Evolutionary conservation across 2,113 vertebrate species (phyloP).

Genomic region (Gallinago jamesoni): DNA sequence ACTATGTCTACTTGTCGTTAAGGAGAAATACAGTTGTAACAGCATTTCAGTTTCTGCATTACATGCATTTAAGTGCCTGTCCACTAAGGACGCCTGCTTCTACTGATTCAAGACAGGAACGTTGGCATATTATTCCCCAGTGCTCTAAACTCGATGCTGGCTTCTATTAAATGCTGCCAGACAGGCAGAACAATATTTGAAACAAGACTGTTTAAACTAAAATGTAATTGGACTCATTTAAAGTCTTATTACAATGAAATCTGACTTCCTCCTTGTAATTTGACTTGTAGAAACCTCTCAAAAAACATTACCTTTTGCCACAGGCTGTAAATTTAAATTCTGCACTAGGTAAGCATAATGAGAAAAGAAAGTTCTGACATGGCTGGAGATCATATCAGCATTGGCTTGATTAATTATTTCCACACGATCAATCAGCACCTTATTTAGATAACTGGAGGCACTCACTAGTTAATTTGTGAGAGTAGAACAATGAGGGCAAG

Average conservation of each 20-base stretch:
- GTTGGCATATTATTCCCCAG: slow-evolving; percentile 64
- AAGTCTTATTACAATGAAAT: slow-evolving; percentile 65
- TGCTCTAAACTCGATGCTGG: slow-evolving; percentile 38
- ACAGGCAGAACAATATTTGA: slow-evolving; percentile 66
- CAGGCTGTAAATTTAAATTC: slow-evolving; percentile 67
- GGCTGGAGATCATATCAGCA: slow-evolving; percentile 66
- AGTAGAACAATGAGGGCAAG: slow-evolving; percentile 44
- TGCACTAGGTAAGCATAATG: slow-evolving; percentile 51
- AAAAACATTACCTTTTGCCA: slow-evolving; percentile 63
- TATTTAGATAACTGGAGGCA: slow-evolving; percentile 72
- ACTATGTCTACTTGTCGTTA: slow-evolving; percentile 26
- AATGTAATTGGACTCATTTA: slow-evolving; percentile 66
- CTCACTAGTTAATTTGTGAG: slow-evolving; percentile 65
- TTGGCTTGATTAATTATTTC: slow-evolving; percentile 71
- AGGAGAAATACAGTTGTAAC: slow-evolving; percentile 60
- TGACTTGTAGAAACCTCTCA: slow-evolving; percentile 55
- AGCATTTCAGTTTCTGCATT: slow-evolving; percentile 67
- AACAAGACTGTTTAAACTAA: slow-evolving; percentile 64
- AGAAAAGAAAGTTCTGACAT: slow-evolving; percentile 59
- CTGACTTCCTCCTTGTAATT: slow-evolving; percentile 59
- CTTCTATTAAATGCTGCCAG: slow-evolving; percentile 62
- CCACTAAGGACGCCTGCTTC: slow-evolving; percentile 32
- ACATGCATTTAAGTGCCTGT: slow-evolving; percentile 60
- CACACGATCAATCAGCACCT: slow-evolving; percentile 51
- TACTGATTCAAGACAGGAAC: slow-evolving; percentile 29